phyloP scores from a whole-genome alignment of 1,140 invertebrate species.

The Ridgeia piscesae region DNA sequence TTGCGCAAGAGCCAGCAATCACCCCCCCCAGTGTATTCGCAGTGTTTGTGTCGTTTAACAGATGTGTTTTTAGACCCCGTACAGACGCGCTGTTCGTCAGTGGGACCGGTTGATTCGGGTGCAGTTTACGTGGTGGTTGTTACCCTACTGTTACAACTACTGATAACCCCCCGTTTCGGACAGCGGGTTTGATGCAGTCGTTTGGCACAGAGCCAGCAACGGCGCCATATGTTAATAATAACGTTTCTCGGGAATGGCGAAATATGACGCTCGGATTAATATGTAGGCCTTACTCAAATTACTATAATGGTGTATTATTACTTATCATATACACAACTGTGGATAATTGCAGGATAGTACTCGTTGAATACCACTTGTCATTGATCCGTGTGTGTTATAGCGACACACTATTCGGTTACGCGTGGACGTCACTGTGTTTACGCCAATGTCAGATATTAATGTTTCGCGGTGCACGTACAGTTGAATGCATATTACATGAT shows the following conservation, averaged over 20 bases:
- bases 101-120: neutral
- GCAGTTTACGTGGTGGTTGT: neutral
- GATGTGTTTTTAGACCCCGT: neutral
- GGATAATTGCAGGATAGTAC: neutral
- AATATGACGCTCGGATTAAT: neutral
- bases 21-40: neutral
- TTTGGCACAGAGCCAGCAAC: neutral
- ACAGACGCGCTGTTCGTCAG: neutral
- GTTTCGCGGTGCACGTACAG: neutral
- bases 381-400: neutral
- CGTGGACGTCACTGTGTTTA: neutral
- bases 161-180: too few species aligned
- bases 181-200: neutral
- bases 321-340: neutral
- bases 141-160: neutral
- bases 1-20: neutral
- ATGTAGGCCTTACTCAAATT: neutral
- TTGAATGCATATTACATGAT: neutral
- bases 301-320: neutral
- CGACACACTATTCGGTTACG: neutral
- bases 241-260: neutral
- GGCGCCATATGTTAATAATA: neutral
- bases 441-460: neutral
- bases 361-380: neutral
- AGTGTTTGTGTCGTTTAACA: neutral